A percentile compares a stretch with the other conserved stretches of the same genome.
Evolutionary conservation across 2,113 vertebrate species (phyloP).

Genomic region (Hyperopisus bebe): DNA sequence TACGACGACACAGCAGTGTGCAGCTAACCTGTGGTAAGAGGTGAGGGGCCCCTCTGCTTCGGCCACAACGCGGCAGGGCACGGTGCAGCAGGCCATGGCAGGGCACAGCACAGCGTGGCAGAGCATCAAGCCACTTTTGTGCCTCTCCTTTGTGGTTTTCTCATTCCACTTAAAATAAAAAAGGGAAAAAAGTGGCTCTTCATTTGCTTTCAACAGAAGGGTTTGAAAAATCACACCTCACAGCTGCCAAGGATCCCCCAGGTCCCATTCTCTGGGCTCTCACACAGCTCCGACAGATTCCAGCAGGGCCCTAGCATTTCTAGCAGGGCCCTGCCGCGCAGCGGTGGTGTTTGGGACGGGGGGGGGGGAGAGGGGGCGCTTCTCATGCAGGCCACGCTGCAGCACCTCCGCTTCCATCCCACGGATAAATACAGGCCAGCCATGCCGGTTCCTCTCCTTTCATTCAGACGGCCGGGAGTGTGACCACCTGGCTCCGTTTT

Average conservation of each 20-base stretch:
- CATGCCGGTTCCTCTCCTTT: background rate
- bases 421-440: background rate
- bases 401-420: background rate
- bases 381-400: background rate
- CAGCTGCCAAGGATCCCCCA: constrained; percentile 36
- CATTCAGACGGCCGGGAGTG: background rate
- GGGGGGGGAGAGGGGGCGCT: background rate
- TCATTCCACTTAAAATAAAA: constrained; percentile 22
- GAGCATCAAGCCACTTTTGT: constrained; percentile 34
- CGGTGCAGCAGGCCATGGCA: background rate
- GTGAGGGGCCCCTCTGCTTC: background rate
- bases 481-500: constrained; percentile 1
- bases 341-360: background rate
- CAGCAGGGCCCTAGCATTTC: too few relatives aligned
- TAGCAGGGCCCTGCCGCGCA: background rate
- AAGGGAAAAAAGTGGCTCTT: constrained; percentile 41
- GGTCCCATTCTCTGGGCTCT: constrained; percentile 6
- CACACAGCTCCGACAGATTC: constrained; percentile 47
- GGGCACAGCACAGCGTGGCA: background rate
- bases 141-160: constrained; percentile 45
- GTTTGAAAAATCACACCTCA: constrained; percentile 54
- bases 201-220: constrained; percentile 57
- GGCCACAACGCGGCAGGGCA: background rate
- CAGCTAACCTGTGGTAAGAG: background rate
- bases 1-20: background rate